Percentiles rank a stretch among this genome's conserved stretches.
Evolutionary conservation across 2,113 vertebrate genomes (phyloP).

Genomic region (Engystomops pustulosus): DNA sequence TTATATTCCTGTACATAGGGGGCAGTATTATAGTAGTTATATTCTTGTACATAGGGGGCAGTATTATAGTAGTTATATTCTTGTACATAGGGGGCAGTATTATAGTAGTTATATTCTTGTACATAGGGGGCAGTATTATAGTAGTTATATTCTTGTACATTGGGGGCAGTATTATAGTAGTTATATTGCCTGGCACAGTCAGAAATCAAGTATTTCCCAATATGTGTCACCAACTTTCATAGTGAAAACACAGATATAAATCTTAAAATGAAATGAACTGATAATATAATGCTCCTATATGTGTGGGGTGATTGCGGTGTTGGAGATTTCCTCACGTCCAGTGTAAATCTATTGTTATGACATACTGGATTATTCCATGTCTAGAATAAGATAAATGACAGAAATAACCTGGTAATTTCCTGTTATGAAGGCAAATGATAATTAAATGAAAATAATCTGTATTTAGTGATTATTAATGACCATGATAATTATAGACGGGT

Average conservation of each 20-base stretch:
- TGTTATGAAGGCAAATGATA: neutral
- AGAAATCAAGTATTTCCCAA: too few relatives aligned
- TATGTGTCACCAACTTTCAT: too few relatives aligned
- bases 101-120: too few relatives aligned
- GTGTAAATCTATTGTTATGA: slow-evolving; percentile 1
- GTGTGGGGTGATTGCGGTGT: neutral
- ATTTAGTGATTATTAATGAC: slow-evolving; percentile 9
- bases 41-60: too few relatives aligned
- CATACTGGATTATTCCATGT: neutral
- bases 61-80: too few relatives aligned
- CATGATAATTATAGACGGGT: slow-evolving; percentile 18
- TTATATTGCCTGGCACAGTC: too few relatives aligned
- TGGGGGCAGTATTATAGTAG: too few relatives aligned
- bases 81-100: too few relatives aligned
- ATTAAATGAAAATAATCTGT: slow-evolving; percentile 7
- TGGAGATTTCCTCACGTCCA: neutral
- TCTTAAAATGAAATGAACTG: neutral
- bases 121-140: too few relatives aligned
- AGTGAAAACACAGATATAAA: neutral
- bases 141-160: too few relatives aligned
- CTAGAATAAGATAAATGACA: slow-evolving; percentile 19
- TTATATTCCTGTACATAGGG: too few relatives aligned
- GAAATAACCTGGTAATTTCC: slow-evolving; percentile 16
- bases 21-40: too few relatives aligned
- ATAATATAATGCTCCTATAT: neutral